Percentiles rank a stretch among this genome's conserved stretches.
Evolutionary conservation across 2,113 vertebrate species (phyloP).

Genomic region (Phylloscopus whistleri): DNA sequence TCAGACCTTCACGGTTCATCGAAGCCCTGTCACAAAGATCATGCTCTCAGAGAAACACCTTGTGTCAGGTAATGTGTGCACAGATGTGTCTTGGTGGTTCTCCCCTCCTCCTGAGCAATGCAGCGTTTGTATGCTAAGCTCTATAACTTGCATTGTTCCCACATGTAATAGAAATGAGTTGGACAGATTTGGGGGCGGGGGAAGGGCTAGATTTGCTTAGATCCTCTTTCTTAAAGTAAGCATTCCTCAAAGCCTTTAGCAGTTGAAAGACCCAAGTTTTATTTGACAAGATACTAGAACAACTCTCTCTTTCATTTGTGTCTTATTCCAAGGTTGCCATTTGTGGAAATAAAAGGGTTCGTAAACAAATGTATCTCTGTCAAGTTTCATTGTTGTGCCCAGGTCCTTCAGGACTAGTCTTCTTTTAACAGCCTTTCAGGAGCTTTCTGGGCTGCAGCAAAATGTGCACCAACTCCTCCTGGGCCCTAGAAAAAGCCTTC

Average conservation of each 20-base stretch:
- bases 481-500: background rate
- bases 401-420: background rate
- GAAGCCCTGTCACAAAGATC: constrained; percentile 94
- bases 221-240: background rate
- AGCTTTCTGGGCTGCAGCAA: background rate
- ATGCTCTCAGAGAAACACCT: constrained; percentile 98
- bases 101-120: background rate
- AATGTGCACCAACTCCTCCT: background rate
- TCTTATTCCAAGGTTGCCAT: background rate
- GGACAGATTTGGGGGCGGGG: background rate
- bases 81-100: background rate
- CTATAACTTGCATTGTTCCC: background rate
- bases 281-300: background rate
- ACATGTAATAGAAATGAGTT: background rate
- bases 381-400: background rate
- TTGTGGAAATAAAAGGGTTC: background rate
- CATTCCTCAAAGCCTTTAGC: background rate
- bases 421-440: background rate
- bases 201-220: background rate
- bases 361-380: background rate
- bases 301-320: background rate
- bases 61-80: constrained; percentile 83
- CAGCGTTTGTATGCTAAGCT: background rate
- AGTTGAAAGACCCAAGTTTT: background rate
- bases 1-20: constrained; percentile 96